Evolutionary conservation across 2,113 vertebrate genomes (phyloP).

Genomic region (Aythya baeri): DNA sequence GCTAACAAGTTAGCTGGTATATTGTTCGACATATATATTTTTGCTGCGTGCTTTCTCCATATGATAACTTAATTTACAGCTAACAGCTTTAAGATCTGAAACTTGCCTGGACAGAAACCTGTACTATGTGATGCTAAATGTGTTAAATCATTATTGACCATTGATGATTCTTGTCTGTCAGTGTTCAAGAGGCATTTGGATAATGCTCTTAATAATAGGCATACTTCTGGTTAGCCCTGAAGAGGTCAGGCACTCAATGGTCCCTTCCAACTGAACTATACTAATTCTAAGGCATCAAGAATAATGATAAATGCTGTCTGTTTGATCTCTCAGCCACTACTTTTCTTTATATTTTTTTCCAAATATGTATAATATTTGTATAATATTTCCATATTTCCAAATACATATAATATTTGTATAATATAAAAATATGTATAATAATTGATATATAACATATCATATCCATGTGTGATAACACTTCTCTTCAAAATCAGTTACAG

Average conservation of each 20-base stretch:
- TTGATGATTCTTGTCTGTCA: too few relatives aligned
- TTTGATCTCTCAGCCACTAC: background rate
- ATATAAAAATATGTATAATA: too few relatives aligned
- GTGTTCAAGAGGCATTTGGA: too few relatives aligned
- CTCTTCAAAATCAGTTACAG: background rate
- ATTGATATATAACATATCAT: background rate
- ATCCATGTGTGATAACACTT: accelerated
- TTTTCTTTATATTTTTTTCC: background rate
- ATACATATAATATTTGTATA: too few relatives aligned
- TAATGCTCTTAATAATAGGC: too few relatives aligned
- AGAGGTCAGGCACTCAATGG: background rate
- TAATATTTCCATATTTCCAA: too few relatives aligned
- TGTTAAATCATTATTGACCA: background rate
- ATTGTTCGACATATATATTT: accelerated
- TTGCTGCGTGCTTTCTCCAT: accelerated
- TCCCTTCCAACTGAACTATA: background rate
- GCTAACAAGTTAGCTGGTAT: background rate
- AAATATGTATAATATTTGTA: background rate
- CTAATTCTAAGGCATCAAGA: background rate
- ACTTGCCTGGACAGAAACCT: background rate
- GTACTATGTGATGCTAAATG: background rate
- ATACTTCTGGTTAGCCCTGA: too few relatives aligned
- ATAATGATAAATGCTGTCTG: background rate
- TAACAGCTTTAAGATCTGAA: background rate
- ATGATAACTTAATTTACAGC: background rate